Conservation (phyloP, 1,140 invertebrate species). For the Augochlora pura region DNA sequence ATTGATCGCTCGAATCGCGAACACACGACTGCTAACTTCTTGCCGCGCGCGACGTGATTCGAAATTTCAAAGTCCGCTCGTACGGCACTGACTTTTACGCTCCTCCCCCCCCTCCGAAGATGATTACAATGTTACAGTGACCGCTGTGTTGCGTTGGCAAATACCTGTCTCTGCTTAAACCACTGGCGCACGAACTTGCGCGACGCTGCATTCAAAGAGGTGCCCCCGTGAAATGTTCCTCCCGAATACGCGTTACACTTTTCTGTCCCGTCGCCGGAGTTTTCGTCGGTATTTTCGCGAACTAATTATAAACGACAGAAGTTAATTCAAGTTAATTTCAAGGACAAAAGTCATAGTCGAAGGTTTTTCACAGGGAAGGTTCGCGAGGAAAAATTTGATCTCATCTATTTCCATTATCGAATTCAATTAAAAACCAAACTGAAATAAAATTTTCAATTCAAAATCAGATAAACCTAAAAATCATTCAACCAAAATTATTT, state of each 20-base stretch:
- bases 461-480: too few species aligned
- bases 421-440: too few species aligned
- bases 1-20: constrained; percentile 9
- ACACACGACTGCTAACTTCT: neutral
- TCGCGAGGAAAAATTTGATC: too few species aligned
- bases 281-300: too few species aligned
- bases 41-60: constrained; percentile 26
- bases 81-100: constrained; percentile 9
- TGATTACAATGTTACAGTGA: constrained; percentile 27
- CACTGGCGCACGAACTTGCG: constrained; percentile 3
- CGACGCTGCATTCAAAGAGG: constrained; percentile 22
- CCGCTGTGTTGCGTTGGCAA: neutral
- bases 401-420: too few species aligned
- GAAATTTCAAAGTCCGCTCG: constrained; percentile 16
- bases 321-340: too few species aligned
- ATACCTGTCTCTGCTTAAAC: constrained; percentile 1
- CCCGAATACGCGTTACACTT: constrained; percentile 10
- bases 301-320: too few species aligned
- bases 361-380: too few species aligned
- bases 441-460: too few species aligned
- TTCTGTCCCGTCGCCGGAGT: neutral
- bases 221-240: neutral
- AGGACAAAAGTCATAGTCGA: too few species aligned
- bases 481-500: too few species aligned
- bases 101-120: neutral